phyloP scores from a whole-genome alignment of 2,888 invertebrate species.

The Panzeria rudis region DNA sequence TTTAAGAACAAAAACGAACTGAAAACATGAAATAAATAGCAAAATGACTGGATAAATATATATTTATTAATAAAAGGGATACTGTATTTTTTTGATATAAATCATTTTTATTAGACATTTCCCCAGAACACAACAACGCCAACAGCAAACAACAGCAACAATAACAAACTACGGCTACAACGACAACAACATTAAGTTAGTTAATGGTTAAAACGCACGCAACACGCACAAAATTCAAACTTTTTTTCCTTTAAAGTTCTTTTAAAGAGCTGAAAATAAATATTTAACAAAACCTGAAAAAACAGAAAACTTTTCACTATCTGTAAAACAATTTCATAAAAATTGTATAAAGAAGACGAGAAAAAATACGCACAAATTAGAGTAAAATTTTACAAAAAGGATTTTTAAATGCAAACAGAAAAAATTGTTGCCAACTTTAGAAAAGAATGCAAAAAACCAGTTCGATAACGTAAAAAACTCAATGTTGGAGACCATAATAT shows the following conservation, averaged over 20 bases:
- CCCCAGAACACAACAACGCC: constrained; percentile 66
- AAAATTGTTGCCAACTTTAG: constrained; percentile 31
- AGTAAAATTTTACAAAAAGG: constrained; percentile 17
- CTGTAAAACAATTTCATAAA: background rate
- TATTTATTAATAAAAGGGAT: constrained; percentile 27
- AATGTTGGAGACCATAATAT: background rate
- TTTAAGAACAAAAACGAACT: background rate
- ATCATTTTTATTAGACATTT: constrained; percentile 81
- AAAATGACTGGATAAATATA: constrained; percentile 43
- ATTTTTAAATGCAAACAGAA: constrained; percentile 15
- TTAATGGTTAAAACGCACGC: constrained; percentile 78
- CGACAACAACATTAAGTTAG: constrained; percentile 68
- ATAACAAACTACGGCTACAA: constrained; percentile 24
- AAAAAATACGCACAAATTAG: constrained; percentile 54
- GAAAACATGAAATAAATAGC: constrained; percentile 10
- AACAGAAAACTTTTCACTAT: background rate
- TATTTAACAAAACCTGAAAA: constrained; percentile 19
- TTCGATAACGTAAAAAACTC: background rate
- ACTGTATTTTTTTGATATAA: constrained; percentile 75
- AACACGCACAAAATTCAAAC: constrained; percentile 74
- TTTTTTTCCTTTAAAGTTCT: constrained; percentile 31
- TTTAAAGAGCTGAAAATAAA: constrained; percentile 40
- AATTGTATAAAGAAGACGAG: background rate
- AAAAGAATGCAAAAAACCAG: background rate
- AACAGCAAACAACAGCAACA: constrained; percentile 34